These are phyloP conservation scores for rat (Rattus norvegicus) DNA, from an alignment of 2,113 vertebrate genomes.

Conservation along the genomic window DNA sequence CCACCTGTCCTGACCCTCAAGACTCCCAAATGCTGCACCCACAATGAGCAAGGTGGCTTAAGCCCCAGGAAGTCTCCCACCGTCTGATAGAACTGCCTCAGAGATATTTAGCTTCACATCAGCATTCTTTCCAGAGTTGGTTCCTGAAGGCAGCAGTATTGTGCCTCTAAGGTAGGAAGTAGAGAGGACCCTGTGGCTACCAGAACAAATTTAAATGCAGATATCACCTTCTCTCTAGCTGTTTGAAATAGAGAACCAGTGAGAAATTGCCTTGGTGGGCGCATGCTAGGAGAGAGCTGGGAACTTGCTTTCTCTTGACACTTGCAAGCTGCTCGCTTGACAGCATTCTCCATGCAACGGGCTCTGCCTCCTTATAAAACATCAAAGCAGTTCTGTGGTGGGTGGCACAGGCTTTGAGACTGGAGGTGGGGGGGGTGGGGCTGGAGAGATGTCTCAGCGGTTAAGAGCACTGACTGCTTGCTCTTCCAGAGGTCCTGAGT, in stretches of 20 bases:
- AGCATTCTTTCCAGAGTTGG: background rate
- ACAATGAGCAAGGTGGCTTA: background rate
- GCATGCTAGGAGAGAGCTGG: background rate
- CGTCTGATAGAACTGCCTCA: background rate
- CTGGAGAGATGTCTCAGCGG: no score
- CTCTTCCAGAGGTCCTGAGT: no score
- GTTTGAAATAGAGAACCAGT: background rate
- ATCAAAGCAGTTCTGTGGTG: background rate
- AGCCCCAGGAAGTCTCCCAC: background rate
- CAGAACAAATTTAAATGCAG: background rate
- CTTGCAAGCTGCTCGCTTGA: background rate
- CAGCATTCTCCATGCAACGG: background rate
- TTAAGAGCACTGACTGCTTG: no score
- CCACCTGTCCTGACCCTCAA: background rate
- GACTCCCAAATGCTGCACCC: background rate
- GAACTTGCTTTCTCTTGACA: background rate
- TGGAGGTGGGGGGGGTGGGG: background rate
- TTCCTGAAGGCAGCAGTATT: background rate
- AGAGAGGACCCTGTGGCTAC: background rate
- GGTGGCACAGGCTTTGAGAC: background rate
- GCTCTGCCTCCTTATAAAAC: conserved; percentile 3
- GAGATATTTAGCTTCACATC: background rate
- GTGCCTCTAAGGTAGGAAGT: background rate
- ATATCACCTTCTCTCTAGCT: background rate
- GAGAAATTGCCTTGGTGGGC: background rate